Evolutionary conservation across 2,113 vertebrate species (phyloP), one percentile per base, ranked within the genome.

Genomic region (Anguilla rostrata): DNA sequence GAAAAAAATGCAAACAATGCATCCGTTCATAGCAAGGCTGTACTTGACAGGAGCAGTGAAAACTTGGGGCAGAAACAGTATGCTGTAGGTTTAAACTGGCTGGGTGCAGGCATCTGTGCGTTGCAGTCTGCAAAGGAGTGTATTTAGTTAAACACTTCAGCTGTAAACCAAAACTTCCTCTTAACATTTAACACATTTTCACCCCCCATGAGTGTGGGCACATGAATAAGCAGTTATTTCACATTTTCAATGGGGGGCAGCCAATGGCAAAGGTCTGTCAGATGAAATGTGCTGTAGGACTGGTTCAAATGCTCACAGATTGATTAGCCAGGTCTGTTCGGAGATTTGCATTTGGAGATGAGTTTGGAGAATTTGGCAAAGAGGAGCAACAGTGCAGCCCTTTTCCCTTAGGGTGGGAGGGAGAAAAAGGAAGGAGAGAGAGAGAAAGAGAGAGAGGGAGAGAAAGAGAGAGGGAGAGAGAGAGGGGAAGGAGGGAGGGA

Each of bases 281-380:
- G 46, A 39, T 18, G 2, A 84, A 85, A n/a, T 0, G 83, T 18
- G 49, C 46, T 15, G 56, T 22, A 15, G 83, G 39, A 16, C 0
- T 1, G 0, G 22, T 1, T 41, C 83, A 34, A 75, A 39, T 56
- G 89, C 88, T 88, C 90, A 60, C 78, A 56, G 71, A 89, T 88
- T 83, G 90, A 90, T 91, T 88, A 87, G 92, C 90, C 84, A 46
- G 85, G 91, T 90, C 91, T 92, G 89, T 87, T 34, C 34, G 34
- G 34, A 34, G 34, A 34, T 34, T 75, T 78, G 29, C 80, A 85
- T 82, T 86, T 16, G 71, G 92, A 86, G 87, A 63, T 86, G 84
- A 92, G 81, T 82, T 89, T 79, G 20, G 81, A 3, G 92, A 93
- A 91, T 92, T 94, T 95, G 93, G 88, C 92, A 91, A 90, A 92